Base-by-base conservation (phyloP, 2,797 vertebrate genomes). In the Gobionotothen gibberifrons region DNA sequence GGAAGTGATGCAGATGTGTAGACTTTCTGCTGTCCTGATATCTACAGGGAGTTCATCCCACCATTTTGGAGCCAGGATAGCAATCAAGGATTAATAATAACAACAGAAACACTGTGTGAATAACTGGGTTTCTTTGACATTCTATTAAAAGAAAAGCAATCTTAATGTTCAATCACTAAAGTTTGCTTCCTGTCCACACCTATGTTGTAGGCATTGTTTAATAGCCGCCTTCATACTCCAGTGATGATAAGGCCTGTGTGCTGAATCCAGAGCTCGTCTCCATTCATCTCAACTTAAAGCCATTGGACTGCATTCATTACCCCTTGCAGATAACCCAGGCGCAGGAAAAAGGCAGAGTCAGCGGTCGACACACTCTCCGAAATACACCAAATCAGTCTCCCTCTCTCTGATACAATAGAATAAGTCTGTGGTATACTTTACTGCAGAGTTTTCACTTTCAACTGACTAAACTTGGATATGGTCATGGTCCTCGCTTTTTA, bases 221-320 rank as follows among this genome's bases (percentile, higher is more conserved):
- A 81, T 69, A 76, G 71, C 74, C 3, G 2, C 60, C 51, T 83
- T 89, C 77, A 79, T 78, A 83, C 66, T 76, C 53, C 52, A 73
- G 43, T 64, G 77, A 69, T 61, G 63, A 87, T 87, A 68, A 84
- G 67, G 64, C 65, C 36, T 39, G 53, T 32, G 68, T 75, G 73
- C 83, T 69, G 72, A 82, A 77, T 84, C 69, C 66, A 76, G 70
- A 82, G 52, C 72, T 60, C 9, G n/a, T 74, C 63, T 84, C 67
- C 62, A 81, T 89, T 82, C 76, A 76, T 84, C 70, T 82, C 60
- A 76, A 67, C 69, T 81, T 74, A 87, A 75, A 75, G 77, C 74
- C 39, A 69, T 63, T 17, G 13, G 72, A 87, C 69, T 80, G 75
- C 74, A 81, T 87, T 89, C 78, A 90, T 90, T 88, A 85, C 78